Evolutionary conservation across 2,888 invertebrate species (phyloP).

Genomic region (Dryobota labecula): DNA sequence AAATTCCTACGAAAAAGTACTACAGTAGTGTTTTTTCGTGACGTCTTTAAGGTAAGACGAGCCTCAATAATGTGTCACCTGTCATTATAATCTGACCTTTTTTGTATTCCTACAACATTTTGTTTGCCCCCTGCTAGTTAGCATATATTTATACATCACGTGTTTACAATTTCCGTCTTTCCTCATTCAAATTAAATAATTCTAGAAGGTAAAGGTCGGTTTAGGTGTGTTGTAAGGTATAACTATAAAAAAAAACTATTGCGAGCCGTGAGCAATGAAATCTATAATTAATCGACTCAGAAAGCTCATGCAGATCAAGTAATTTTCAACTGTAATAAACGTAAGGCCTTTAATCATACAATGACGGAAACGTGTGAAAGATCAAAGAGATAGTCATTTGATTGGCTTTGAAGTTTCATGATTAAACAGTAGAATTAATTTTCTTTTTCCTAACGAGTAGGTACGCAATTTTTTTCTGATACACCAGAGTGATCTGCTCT

Average conservation of each 20-base stretch:
- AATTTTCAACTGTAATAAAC: slow-evolving; percentile 8
- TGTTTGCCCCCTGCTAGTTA: slow-evolving; percentile 38
- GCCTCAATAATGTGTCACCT: slow-evolving; percentile 29
- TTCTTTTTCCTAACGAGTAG: slow-evolving; percentile 5
- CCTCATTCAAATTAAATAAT: slow-evolving; percentile 59
- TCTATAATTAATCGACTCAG: slow-evolving; percentile 30
- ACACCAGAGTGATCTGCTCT: not conserved
- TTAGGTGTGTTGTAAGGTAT: slow-evolving; percentile 22
- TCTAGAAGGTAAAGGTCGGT: slow-evolving; percentile 56
- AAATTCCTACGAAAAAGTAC: slow-evolving; percentile 18
- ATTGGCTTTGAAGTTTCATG: slow-evolving; percentile 34
- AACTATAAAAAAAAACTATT: slow-evolving; percentile 21
- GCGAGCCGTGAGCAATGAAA: slow-evolving; percentile 20
- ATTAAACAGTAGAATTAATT: slow-evolving; percentile 33
- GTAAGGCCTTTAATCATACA: slow-evolving; percentile 27
- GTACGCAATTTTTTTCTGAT: slow-evolving; percentile 17
- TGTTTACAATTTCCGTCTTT: slow-evolving; percentile 55
- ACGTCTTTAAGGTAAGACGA: slow-evolving; percentile 25
- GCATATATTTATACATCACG: slow-evolving; percentile 58
- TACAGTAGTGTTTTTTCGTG: not conserved
- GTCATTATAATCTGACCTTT: slow-evolving; percentile 48
- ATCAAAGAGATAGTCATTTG: slow-evolving; percentile 32
- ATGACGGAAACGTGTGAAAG: slow-evolving; percentile 30
- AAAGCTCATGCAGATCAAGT: slow-evolving; percentile 13
- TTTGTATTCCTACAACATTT: slow-evolving; percentile 53